These are phyloP conservation scores for Brenthis hecate DNA, from an alignment of 2,888 invertebrate species.

Conservation along the genomic window DNA sequence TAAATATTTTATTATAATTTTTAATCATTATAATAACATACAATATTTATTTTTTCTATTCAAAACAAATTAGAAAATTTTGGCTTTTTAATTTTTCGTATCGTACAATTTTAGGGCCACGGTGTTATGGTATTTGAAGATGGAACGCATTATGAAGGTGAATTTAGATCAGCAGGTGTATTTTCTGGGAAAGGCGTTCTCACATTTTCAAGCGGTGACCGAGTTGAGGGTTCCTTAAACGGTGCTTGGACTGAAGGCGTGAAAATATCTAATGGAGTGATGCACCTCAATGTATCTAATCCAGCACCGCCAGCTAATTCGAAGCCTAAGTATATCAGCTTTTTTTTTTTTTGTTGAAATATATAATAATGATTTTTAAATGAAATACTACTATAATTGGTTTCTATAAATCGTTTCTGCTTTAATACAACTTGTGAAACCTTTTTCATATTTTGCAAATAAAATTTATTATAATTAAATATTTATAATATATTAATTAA, in stretches of 20 bases:
- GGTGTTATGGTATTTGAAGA: conserved; percentile 95
- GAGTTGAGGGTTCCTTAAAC: conserved; percentile 87
- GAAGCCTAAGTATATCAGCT: conserved; percentile 74
- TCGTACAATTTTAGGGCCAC: conserved; percentile 84
- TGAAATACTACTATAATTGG: no score
- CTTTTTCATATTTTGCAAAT: no score
- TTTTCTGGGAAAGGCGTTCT: conserved; percentile 91
- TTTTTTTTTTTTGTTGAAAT: no score
- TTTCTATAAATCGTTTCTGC: no score
- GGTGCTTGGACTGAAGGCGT: conserved; percentile 91
- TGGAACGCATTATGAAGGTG: conserved; percentile 94
- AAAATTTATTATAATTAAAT: no score
- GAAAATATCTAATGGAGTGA: conserved; percentile 87
- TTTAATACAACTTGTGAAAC: no score
- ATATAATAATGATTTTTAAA: no score
- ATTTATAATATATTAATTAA: no score
- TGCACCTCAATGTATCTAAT: conserved; percentile 85
- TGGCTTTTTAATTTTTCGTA: neutral
- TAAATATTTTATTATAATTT: no score
- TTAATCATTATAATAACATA: neutral
- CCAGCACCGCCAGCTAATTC: conserved; percentile 79
- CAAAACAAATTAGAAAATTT: neutral
- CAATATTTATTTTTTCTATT: neutral
- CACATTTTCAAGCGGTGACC: conserved; percentile 90
- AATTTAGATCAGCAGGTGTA: conserved; percentile 89